Percentiles rank a stretch among this genome's conserved stretches.
These are phyloP conservation scores for Diglossa cyanea DNA, from an alignment of 2,797 vertebrate genomes.

Conservation along the genomic window DNA sequence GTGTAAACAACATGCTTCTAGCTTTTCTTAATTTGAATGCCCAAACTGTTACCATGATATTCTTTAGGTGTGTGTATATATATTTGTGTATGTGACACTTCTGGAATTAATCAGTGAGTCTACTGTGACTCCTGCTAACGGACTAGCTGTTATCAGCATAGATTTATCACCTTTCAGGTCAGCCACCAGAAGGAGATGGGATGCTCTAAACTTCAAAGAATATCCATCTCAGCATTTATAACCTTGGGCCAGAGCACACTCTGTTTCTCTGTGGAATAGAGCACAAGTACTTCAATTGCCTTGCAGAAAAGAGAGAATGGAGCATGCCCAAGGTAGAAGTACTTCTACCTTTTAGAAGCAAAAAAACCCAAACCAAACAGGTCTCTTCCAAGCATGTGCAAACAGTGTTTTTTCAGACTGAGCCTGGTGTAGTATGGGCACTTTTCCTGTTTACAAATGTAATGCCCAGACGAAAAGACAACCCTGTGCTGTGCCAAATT, in stretches of 20 bases:
- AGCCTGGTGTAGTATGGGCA: not conserved
- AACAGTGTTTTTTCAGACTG: not conserved
- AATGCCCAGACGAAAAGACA: not conserved
- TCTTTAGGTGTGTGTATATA: not conserved
- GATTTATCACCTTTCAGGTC: slow-evolving; percentile 32
- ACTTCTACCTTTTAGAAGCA: not conserved
- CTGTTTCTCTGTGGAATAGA: not conserved
- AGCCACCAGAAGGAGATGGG: not conserved
- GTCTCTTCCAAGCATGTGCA: not conserved
- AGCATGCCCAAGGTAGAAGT: not conserved
- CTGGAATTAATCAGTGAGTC: not conserved
- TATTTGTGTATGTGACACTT: not conserved
- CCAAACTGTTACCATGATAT: not conserved
- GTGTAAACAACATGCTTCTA: not conserved
- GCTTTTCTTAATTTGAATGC: not conserved
- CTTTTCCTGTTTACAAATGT: slow-evolving; percentile 33
- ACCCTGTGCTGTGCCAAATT: not conserved
- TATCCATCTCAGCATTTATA: not conserved
- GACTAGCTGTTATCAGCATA: not conserved
- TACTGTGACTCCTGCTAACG: not conserved
- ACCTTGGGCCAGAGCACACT: not conserved
- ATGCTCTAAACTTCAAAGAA: not conserved
- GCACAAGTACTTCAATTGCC: not conserved
- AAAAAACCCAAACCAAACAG: not conserved
- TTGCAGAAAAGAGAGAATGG: not conserved